Conservation (phyloP, 2,888 invertebrate species). For the Amphimallon solstitiale region DNA sequence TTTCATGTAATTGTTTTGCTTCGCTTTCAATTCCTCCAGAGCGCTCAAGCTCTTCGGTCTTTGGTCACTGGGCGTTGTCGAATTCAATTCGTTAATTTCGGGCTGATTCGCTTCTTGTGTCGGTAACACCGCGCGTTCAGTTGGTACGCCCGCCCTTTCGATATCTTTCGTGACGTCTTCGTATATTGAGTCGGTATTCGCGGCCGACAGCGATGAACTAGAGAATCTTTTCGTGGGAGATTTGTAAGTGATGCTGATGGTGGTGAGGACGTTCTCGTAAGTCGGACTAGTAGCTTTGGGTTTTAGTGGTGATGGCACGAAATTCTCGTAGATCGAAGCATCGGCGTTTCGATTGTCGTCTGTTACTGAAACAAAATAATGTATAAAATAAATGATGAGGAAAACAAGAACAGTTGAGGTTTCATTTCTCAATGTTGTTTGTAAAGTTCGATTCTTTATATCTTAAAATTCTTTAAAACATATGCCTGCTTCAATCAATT, state of each 20-base stretch:
- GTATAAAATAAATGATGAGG: neutral
- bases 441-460: too few relatives aligned
- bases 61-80: slow-evolving; percentile 41
- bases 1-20: slow-evolving; percentile 42
- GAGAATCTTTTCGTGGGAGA: slow-evolving; percentile 67
- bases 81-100: slow-evolving; percentile 48
- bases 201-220: slow-evolving; percentile 42
- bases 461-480: too few relatives aligned
- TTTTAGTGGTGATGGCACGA: neutral
- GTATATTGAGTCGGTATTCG: slow-evolving; percentile 63
- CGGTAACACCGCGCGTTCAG: slow-evolving; percentile 68
- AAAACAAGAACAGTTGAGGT: too few relatives aligned
- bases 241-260: slow-evolving; percentile 78
- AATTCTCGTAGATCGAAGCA: slow-evolving; percentile 33
- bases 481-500: too few relatives aligned
- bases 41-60: slow-evolving; percentile 61
- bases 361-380: slow-evolving; percentile 45
- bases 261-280: slow-evolving; percentile 69
- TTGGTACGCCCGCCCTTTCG: slow-evolving; percentile 68
- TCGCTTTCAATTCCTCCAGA: slow-evolving; percentile 51
- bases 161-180: slow-evolving; percentile 69
- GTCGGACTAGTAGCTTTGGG: slow-evolving; percentile 60
- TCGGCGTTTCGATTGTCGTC: slow-evolving; percentile 53
- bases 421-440: too few relatives aligned
- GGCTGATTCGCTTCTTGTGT: slow-evolving; percentile 70